These are phyloP conservation scores for Emydura subglobosa DNA, from an alignment of 2,113 vertebrate genomes.

Conservation along the genomic window DNA sequence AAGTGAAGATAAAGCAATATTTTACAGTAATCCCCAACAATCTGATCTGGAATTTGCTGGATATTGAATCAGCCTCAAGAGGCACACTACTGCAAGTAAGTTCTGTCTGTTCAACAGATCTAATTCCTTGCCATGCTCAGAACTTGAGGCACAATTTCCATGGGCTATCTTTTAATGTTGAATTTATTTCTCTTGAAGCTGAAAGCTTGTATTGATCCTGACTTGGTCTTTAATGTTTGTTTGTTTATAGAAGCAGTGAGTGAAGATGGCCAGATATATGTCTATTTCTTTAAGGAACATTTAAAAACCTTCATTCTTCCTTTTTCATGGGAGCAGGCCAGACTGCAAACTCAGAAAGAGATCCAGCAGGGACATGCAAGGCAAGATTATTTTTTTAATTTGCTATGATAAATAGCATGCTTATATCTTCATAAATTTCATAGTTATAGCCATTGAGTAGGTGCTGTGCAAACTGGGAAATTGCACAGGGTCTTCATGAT, in stretches of 20 bases:
- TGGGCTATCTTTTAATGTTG: not conserved
- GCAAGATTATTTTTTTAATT: constrained; percentile 57
- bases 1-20: not conserved
- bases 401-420: not conserved
- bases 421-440: not conserved
- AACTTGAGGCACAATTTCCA: fast-evolving
- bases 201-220: not conserved
- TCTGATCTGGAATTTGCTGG: not conserved
- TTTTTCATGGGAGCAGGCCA: constrained; percentile 84
- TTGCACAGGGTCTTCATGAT: fast-evolving
- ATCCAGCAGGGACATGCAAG: constrained; percentile 41
- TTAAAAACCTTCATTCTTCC: constrained; percentile 84
- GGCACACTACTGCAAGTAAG: not conserved
- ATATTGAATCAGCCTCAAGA: not conserved
- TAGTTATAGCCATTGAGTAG: fast-evolving
- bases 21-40: not conserved
- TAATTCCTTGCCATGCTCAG: not conserved
- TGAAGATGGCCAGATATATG: constrained; percentile 88
- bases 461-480: not conserved
- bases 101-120: not conserved
- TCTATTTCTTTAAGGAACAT: constrained; percentile 87
- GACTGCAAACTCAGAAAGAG: constrained; percentile 82
- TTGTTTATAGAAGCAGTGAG: constrained; percentile 84
- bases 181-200: not conserved
- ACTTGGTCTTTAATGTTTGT: not conserved